Base-by-base conservation (phyloP, 2,113 vertebrate genomes). In the Sapajus apella region DNA sequence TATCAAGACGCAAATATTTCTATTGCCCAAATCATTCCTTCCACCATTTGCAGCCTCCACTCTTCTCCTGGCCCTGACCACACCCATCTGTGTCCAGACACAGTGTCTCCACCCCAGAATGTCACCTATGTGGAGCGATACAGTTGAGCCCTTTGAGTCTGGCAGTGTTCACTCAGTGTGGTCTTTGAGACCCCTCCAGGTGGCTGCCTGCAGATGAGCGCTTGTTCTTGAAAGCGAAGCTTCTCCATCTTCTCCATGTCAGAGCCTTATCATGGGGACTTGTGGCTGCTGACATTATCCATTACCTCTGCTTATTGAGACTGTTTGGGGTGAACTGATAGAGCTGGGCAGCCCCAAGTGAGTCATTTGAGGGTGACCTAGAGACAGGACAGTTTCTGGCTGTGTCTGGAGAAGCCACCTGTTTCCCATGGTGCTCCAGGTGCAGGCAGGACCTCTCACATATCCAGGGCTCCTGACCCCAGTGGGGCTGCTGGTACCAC, bases 401-500 rank as follows among this genome's bases (percentile, higher is more conserved):
- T 23, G 6, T 13, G 50, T 47, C 18, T n/a, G 17, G 80, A 77
- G 17, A 55, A 27, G 27, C 2, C 4, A 32, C 23, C 32, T 30
- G 14, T 52, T 43, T 32, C 50, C 20, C 52, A 2, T 50, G 27
- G 20, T 30, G 37, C 21, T 50, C 37, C 25, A 47, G 37, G n/a
- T 35, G 1, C 5, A 0, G 9, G 14, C 0, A 5, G 52, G 56
- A 25, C n/a, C 27, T 30, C 52, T 52, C 2, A 11, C 35, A 35
- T 35, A 35, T 80, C 50, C 50, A 37, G 30, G 47, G 61, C 32
- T 47, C 27, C 50, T 32, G 35, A 14, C 27, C 40, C 10, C 2
- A 0, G 0, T 32, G 8, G 37, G 64, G 27, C 17, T 47, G 56
- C 23, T 47, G 25, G 58, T 2, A 2, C 4, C 0, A 10, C 58